These are phyloP conservation scores for Pherbina coryleti DNA, from an alignment of 2,888 invertebrate genomes.

Conservation along the genomic window DNA sequence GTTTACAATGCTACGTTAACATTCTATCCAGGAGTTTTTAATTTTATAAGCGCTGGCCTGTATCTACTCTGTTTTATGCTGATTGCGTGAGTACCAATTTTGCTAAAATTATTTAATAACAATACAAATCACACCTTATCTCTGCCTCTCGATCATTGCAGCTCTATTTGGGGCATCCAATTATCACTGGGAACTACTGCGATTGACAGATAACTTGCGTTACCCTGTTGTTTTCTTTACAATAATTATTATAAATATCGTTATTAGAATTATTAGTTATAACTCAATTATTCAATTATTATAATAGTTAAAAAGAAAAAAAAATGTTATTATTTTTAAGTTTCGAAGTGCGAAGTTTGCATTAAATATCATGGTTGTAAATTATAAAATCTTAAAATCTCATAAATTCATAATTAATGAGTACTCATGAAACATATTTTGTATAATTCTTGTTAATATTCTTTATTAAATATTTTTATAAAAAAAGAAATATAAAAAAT, in stretches of 20 bases:
- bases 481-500: too few species aligned
- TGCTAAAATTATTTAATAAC: neutral
- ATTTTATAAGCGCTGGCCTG: slow-evolving; percentile 72
- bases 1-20: slow-evolving; percentile 72
- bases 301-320: too few species aligned
- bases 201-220: slow-evolving; percentile 17
- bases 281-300: too few species aligned
- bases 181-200: slow-evolving; percentile 59
- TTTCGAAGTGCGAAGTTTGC: too few species aligned
- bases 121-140: neutral
- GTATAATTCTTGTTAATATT: too few species aligned
- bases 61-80: slow-evolving; percentile 69
- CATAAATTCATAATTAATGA: too few species aligned
- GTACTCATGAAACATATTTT: too few species aligned
- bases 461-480: too few species aligned
- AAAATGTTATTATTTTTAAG: too few species aligned
- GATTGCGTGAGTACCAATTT: slow-evolving; percentile 70
- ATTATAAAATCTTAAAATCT: too few species aligned
- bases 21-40: slow-evolving; percentile 74
- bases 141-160: slow-evolving; percentile 46
- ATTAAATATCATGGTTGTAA: too few species aligned
- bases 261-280: neutral
- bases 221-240: neutral
- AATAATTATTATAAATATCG: neutral
- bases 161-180: slow-evolving; percentile 64